These are phyloP conservation scores for Drosophila saltans DNA, from an alignment of 1,140 invertebrate genomes.

Conservation along the genomic window DNA sequence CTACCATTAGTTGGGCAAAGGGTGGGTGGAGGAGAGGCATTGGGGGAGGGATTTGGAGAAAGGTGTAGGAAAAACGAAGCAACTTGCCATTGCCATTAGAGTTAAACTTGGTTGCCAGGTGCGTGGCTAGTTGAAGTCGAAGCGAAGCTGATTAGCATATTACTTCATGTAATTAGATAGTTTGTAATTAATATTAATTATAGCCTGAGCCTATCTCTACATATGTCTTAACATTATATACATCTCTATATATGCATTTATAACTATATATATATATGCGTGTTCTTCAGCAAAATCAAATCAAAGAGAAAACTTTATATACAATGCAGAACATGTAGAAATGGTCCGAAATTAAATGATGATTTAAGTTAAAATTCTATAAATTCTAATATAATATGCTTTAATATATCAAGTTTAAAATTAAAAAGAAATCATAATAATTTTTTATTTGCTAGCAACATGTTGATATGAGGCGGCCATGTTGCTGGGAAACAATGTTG, in stretches of 20 bases:
- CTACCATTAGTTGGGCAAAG: background rate
- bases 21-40: background rate
- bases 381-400: too few species aligned
- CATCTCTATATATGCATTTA: conserved; percentile 4
- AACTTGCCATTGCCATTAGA: conserved; percentile 9
- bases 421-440: too few species aligned
- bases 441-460: background rate
- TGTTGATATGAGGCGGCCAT: background rate
- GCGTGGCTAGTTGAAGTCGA: conserved; percentile 45
- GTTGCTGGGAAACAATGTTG: background rate
- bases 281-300: too few species aligned
- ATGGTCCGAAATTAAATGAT: too few species aligned
- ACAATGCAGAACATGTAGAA: too few species aligned
- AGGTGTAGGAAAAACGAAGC: background rate
- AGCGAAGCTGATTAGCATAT: conserved; percentile 69
- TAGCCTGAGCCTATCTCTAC: conserved; percentile 31
- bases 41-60: background rate
- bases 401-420: too few species aligned
- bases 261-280: too few species aligned
- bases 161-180: conserved; percentile 68
- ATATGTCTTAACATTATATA: conserved; percentile 1
- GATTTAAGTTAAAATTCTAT: too few species aligned
- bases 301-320: too few species aligned
- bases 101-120: conserved; percentile 48
- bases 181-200: conserved; percentile 75